Percentiles rank a stretch among this genome's conserved stretches.
These are phyloP conservation scores for Atherinosoma microstoma DNA, from an alignment of 2,797 vertebrate species.

Conservation along the genomic window DNA sequence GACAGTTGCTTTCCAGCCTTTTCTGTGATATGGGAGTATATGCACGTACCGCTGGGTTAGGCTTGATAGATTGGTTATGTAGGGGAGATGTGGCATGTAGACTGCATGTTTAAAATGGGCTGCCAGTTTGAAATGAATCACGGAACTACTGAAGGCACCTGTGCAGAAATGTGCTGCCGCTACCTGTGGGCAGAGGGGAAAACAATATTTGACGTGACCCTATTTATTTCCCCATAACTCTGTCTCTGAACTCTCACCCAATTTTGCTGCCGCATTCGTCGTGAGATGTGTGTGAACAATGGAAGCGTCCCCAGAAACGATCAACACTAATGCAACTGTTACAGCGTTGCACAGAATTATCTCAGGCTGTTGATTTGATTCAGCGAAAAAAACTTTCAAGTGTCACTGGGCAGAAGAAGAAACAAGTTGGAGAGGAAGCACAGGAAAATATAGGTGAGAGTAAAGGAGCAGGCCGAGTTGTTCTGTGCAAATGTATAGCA, in stretches of 20 bases:
- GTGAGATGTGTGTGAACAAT: constrained; percentile 35
- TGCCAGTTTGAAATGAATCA: constrained; percentile 77
- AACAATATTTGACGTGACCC: constrained; percentile 66
- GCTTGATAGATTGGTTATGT: constrained; percentile 82
- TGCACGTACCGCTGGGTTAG: constrained; percentile 72
- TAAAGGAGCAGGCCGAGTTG: constrained; percentile 26
- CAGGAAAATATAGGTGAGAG: constrained; percentile 19
- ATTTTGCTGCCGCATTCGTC: constrained; percentile 22
- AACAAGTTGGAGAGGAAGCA: constrained; percentile 32
- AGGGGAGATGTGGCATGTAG: constrained; percentile 72
- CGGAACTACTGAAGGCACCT: constrained; percentile 58
- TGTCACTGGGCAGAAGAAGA: constrained; percentile 53
- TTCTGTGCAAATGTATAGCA: constrained; percentile 50
- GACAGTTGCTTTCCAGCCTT: constrained; percentile 81
- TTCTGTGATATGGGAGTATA: constrained; percentile 79
- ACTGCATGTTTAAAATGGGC: constrained; percentile 78
- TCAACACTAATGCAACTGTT: constrained; percentile 56
- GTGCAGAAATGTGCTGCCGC: constrained; percentile 58
- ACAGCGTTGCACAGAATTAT: constrained; percentile 72
- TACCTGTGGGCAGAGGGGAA: constrained; percentile 44
- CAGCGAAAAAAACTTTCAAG: constrained; percentile 62
- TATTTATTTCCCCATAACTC: constrained; percentile 56
- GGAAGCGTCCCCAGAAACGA: constrained; percentile 57
- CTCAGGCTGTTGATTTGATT: constrained; percentile 66
- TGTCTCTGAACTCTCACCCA: constrained; percentile 59